phyloP scores from a whole-genome alignment of 2,888 invertebrate genomes.

The Lasioglossum calceatum region DNA sequence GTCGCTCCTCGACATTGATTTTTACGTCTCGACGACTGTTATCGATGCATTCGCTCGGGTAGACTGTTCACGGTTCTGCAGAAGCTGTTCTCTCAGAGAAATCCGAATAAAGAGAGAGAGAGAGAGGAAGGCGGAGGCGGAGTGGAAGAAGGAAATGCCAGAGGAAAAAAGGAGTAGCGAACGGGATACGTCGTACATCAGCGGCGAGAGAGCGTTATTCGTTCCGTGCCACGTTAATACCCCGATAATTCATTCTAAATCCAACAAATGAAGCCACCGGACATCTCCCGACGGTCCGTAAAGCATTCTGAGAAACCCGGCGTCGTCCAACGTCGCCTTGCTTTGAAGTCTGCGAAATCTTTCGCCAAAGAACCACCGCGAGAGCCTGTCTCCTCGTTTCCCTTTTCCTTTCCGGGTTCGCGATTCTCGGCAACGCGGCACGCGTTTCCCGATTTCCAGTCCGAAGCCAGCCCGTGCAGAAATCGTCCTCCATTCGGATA shows the following conservation, averaged over 20 bases:
- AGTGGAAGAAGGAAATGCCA: not conserved
- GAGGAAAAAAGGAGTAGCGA: constrained; percentile 4
- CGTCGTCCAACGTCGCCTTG: constrained; percentile 21
- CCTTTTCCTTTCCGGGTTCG: constrained; percentile 13
- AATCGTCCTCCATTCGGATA: too few species aligned
- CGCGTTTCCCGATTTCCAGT: not conserved
- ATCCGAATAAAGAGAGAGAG: not conserved
- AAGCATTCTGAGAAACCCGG: constrained; percentile 73
- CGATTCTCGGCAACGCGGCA: not conserved
- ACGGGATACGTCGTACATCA: constrained; percentile 55
- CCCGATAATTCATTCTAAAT: constrained; percentile 80
- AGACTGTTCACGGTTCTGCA: not conserved
- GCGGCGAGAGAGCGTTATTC: constrained; percentile 47
- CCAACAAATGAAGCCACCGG: constrained; percentile 72
- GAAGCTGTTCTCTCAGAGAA: not conserved
- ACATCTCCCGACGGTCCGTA: constrained; percentile 58
- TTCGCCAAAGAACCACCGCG: constrained; percentile 27
- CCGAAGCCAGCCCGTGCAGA: not conserved
- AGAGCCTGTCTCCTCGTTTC: not conserved
- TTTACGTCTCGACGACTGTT: constrained; percentile 38
- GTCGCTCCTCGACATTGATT: constrained; percentile 34
- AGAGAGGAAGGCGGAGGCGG: not conserved
- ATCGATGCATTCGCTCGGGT: constrained; percentile 30
- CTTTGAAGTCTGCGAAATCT: constrained; percentile 66
- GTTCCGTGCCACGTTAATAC: constrained; percentile 68